Base-by-base conservation (phyloP, 2,888 invertebrate species). In the Catocala fraxini region DNA sequence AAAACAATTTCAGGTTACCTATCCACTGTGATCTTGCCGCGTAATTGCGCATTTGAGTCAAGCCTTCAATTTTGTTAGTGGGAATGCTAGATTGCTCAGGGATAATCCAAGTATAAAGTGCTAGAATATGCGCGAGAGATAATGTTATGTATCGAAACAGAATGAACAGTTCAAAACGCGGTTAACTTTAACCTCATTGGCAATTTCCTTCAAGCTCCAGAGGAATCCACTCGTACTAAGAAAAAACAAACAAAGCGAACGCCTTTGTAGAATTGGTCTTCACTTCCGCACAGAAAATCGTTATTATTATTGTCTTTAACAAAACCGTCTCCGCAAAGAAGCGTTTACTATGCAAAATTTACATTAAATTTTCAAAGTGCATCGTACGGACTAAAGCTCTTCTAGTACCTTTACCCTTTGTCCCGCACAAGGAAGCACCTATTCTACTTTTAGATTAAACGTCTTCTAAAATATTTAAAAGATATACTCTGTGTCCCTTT, bases 161-260 rank as follows among this genome's bases (percentile, higher is more conserved):
- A 58, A 64, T 59, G 48, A 54, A 42, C 42, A 59, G n/a, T 54
- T 49, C 43, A 67, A 72, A 79, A 75, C 71, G 59, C 69, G 53
- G 63, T 71, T 68, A 77, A 76, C 70, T 81, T 72, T 75, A 75
- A 80, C 80, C 67, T 77, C 76, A 76, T 79, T 81, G 77, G 63
- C 73, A 78, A 82, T 80, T 81, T 81, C 73, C 75, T 76, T 59
- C 43, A 67, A 81, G 71, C 69, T 74, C 62, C 76, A 69, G 75
- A 74, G 67, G 70, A 75, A 75, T 77, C 76, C 75, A 71, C 66
- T 55, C 56, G 71, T 56, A 64, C 59, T 66, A 11, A 47, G 74
- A 71, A 79, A 80, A 81, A 84, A 79, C 73, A 82, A 82, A 77
- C 73, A 71, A 48, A 74, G 67, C 46, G 59, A 67, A 73, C 65